These are phyloP conservation scores for Ophion costatus DNA, from an alignment of 2,888 invertebrate species.

Conservation along the genomic window DNA sequence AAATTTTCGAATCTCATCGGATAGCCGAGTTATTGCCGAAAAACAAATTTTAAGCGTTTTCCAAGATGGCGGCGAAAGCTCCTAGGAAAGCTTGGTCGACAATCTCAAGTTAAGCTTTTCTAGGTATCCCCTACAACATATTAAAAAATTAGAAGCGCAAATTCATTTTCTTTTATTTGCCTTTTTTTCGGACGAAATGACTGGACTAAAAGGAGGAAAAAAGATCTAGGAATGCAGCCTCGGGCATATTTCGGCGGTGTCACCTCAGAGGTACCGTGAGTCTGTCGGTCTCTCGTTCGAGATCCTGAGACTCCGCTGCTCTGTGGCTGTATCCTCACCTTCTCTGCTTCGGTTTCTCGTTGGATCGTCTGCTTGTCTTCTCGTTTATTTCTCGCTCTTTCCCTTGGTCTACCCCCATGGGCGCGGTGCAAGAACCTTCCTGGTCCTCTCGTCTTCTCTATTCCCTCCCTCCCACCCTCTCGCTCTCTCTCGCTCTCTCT, in stretches of 20 bases:
- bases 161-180: too few species aligned
- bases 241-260: constrained; percentile 81
- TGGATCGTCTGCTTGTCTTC: constrained; percentile 42
- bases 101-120: too few species aligned
- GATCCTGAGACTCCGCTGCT: constrained; percentile 33
- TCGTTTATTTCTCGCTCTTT: constrained; percentile 60
- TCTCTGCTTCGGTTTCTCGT: constrained; percentile 49
- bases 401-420: constrained; percentile 66
- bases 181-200: too few species aligned
- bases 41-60: too few species aligned
- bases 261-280: constrained; percentile 75
- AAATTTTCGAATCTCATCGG: too few species aligned
- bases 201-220: constrained; percentile 81
- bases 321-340: constrained; percentile 40
- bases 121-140: too few species aligned
- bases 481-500: constrained; percentile 3
- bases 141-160: too few species aligned
- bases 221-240: constrained; percentile 80
- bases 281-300: constrained; percentile 62
- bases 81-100: too few species aligned
- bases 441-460: constrained; percentile 29
- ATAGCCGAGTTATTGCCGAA: too few species aligned
- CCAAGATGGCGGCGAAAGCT: too few species aligned
- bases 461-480: constrained; percentile 55
- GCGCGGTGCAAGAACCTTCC: constrained; percentile 47